These are phyloP conservation scores for Polyommatus iphigenia DNA, from an alignment of 2,888 invertebrate species.

Conservation along the genomic window DNA sequence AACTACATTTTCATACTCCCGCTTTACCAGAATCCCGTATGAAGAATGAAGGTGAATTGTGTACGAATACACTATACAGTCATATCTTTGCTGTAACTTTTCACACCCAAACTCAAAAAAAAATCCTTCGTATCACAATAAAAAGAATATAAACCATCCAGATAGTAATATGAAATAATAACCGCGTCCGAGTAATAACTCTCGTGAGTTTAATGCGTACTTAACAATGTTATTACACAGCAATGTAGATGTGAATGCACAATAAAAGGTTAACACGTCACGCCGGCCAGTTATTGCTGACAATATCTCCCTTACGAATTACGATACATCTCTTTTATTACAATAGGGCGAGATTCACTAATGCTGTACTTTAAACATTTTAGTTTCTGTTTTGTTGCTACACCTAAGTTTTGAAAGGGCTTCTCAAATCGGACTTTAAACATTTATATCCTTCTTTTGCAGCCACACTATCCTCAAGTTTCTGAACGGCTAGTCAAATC, in stretches of 20 bases:
- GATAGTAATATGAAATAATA: conserved; percentile 28
- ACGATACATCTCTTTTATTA: conserved; percentile 59
- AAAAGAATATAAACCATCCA: conserved; percentile 12
- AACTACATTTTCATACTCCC: too few species aligned
- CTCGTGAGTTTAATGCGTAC: conserved; percentile 35
- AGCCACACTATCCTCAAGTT: too few species aligned
- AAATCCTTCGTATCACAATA: not conserved
- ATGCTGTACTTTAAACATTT: conserved; percentile 31
- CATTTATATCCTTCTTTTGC: too few species aligned
- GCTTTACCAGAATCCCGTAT: too few species aligned
- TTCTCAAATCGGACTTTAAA: too few species aligned
- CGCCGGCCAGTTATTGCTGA: conserved; percentile 63
- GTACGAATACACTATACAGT: too few species aligned
- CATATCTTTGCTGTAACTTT: not conserved
- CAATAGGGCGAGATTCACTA: conserved; percentile 53
- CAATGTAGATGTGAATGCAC: conserved; percentile 67
- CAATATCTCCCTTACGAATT: conserved; percentile 69
- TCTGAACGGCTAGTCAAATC: too few species aligned
- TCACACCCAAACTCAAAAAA: not conserved
- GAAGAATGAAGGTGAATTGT: not conserved
- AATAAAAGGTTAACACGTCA: conserved; percentile 73
- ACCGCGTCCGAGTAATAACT: conserved; percentile 28
- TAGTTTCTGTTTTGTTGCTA: not conserved
- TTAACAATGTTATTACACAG: conserved; percentile 59
- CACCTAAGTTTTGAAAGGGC: too few species aligned